Base-by-base conservation (phyloP, 2,888 invertebrate genomes). In the Anaspis maculata region DNA sequence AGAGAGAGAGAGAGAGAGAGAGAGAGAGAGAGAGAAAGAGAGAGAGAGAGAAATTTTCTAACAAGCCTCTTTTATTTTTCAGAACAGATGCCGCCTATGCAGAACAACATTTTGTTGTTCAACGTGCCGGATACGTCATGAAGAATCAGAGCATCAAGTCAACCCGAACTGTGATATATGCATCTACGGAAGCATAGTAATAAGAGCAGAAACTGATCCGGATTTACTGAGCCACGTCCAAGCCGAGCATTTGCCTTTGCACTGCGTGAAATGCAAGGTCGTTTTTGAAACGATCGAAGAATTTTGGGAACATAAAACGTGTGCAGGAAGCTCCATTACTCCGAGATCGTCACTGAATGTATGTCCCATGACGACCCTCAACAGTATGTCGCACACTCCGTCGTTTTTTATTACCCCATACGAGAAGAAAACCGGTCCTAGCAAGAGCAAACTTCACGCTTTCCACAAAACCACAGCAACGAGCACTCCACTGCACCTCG, bases 31-130 rank as follows among this genome's bases (percentile, higher is more conserved):
- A n/a, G n/a, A n/a, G n/a, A n/a, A n/a, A n/a, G n/a, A n/a, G n/a
- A n/a, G n/a, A n/a, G n/a, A n/a, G n/a, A n/a, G n/a, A n/a, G n/a
- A n/a, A n/a, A n/a, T n/a, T n/a, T n/a, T n/a, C n/a, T n/a, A n/a
- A n/a, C n/a, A n/a, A n/a, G n/a, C n/a, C n/a, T n/a, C n/a, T n/a
- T n/a, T n/a, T 38, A 33, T 35, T 23, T 57, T 57, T 31, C 35
- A 61, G 60, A 56, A 57, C 42, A 45, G 48, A 12, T 62, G 62
- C 36, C 48, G 56, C 27, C 31, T 57, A 7, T 62, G 62, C 43
- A 33, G 35, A 19, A 50, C 52, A 46, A 44, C 48, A 13, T 60
- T 58, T 42, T 62, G 62, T 45, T 62, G 62, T 34, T 35, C 46
- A 47, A 44, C 44, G 15, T 62, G 62, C 42, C 57, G 62, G 4